These are phyloP conservation scores for Lanistes nyassanus DNA, from an alignment of 1,140 invertebrate genomes.

Conservation along the genomic window DNA sequence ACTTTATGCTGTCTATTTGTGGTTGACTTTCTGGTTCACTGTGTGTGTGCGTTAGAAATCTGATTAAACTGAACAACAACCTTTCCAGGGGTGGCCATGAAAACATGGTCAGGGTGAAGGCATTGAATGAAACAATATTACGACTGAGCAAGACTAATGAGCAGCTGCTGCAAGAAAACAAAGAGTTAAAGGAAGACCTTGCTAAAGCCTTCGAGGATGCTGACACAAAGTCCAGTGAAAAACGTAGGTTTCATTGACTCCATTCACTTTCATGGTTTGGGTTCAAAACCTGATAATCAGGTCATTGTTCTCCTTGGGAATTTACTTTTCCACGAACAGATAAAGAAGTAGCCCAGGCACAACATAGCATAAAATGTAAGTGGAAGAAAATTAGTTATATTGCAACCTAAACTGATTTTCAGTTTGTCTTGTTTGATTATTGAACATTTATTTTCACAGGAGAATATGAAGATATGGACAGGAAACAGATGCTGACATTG, in stretches of 20 bases:
- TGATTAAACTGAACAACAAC: neutral
- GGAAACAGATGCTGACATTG: slow-evolving; percentile 50
- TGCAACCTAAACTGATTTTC: too few relatives aligned
- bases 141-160: slow-evolving; percentile 61
- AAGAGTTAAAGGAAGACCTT: slow-evolving; percentile 61
- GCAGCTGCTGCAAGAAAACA: slow-evolving; percentile 58
- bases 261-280: too few relatives aligned
- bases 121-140: slow-evolving; percentile 63
- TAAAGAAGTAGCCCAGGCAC: too few relatives aligned
- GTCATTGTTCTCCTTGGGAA: too few relatives aligned
- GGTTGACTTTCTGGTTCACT: too few relatives aligned
- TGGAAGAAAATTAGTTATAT: too few relatives aligned
- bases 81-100: slow-evolving; percentile 42
- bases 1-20: too few relatives aligned
- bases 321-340: too few relatives aligned
- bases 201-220: slow-evolving; percentile 50
- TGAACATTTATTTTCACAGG: slow-evolving; percentile 42
- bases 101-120: slow-evolving; percentile 54
- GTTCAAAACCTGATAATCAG: too few relatives aligned
- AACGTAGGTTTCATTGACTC: slow-evolving; percentile 11
- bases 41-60: too few relatives aligned
- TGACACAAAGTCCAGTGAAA: slow-evolving; percentile 15
- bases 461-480: slow-evolving; percentile 64
- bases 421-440: neutral
- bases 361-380: too few relatives aligned